These are phyloP conservation scores for Leucoraja erinaceus DNA, from an alignment of 2,113 vertebrate species.

Conservation along the genomic window DNA sequence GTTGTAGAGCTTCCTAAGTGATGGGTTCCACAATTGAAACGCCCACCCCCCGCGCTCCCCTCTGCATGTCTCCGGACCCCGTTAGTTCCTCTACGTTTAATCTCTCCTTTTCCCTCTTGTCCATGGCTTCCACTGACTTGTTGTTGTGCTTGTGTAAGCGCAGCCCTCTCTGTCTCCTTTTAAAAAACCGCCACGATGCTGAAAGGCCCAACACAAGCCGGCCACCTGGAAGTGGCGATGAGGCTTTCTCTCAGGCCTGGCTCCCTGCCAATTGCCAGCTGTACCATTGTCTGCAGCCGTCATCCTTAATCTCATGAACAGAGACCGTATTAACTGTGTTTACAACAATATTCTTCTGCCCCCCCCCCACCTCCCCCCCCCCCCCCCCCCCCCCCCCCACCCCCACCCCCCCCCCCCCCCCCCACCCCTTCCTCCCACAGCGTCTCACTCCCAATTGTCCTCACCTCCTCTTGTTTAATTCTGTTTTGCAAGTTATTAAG, in stretches of 20 bases:
- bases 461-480: slow-evolving; percentile 74
- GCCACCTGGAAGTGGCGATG: slow-evolving; percentile 78
- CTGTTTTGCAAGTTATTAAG: slow-evolving; percentile 88
- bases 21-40: slow-evolving; percentile 67
- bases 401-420: slow-evolving; percentile 62
- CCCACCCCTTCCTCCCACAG: slow-evolving; percentile 60
- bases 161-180: slow-evolving; percentile 66
- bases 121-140: slow-evolving; percentile 64
- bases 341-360: slow-evolving; percentile 73
- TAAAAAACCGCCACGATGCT: slow-evolving; percentile 73
- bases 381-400: slow-evolving; percentile 56
- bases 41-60: neutral
- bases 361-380: slow-evolving; percentile 55
- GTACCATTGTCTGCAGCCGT: slow-evolving; percentile 75
- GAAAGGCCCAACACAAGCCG: slow-evolving; percentile 70
- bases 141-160: slow-evolving; percentile 68
- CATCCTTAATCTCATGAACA: slow-evolving; percentile 71
- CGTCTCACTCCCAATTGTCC: slow-evolving; percentile 70
- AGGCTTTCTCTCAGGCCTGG: slow-evolving; percentile 65
- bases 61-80: slow-evolving; percentile 42
- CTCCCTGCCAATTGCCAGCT: slow-evolving; percentile 77
- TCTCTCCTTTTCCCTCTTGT: slow-evolving; percentile 76
- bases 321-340: slow-evolving; percentile 70
- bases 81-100: slow-evolving; percentile 72
- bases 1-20: slow-evolving; percentile 74